phyloP scores from a whole-genome alignment of 92 coral and sea anemone species.

The Bergia puertoricense region DNA sequence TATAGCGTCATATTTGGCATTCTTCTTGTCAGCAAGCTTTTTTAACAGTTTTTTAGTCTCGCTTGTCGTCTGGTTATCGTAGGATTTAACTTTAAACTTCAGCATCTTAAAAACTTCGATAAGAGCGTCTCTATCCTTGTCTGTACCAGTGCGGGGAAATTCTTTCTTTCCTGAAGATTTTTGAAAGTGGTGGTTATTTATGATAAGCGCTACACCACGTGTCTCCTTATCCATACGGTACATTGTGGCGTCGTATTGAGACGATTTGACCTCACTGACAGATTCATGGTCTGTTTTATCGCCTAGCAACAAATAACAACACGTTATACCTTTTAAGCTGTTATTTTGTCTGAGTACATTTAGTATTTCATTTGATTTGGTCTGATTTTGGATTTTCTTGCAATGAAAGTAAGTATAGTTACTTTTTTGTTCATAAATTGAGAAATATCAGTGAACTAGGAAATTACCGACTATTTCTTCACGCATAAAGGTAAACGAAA shows the following conservation, averaged over 20 bases:
- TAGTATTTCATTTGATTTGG: background rate
- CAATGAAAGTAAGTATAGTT: background rate
- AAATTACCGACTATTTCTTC: too few relatives aligned
- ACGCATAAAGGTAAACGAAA: too few relatives aligned
- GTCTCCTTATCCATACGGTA: conserved; percentile 63
- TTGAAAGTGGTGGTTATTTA: conserved; percentile 65
- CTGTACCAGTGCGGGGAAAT: conserved; percentile 75
- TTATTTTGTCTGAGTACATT: background rate
- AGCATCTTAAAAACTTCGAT: conserved; percentile 48
- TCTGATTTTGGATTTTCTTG: too few relatives aligned
- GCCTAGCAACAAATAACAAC: background rate
- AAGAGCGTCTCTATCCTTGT: conserved; percentile 71
- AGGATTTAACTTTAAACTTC: conserved; percentile 48
- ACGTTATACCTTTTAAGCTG: background rate
- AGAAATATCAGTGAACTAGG: too few relatives aligned
- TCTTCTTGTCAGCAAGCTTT: conserved; percentile 54
- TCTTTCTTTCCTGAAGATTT: conserved; percentile 66
- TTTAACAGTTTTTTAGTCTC: conserved; percentile 60
- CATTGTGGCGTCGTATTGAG: background rate
- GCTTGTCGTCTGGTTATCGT: conserved; percentile 55
- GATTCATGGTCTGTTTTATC: background rate
- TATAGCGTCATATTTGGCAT: conserved; percentile 55
- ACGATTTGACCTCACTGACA: background rate
- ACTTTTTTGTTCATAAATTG: too few relatives aligned
- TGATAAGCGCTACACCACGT: conserved; percentile 69